Evolutionary conservation across 2,888 invertebrate species (phyloP).

Genomic region (Drosophila demipolita): DNA sequence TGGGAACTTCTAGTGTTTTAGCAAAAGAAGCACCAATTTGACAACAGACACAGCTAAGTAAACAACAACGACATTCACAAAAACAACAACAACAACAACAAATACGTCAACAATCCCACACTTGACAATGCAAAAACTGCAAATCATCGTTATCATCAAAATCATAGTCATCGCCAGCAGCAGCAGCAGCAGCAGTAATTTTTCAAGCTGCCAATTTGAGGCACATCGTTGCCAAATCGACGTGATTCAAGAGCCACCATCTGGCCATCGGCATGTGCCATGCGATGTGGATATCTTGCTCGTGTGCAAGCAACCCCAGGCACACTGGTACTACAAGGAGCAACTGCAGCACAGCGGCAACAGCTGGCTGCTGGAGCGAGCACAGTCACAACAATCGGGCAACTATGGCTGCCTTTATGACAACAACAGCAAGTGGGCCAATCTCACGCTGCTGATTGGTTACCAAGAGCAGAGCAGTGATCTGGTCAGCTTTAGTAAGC

Average conservation of each 20-base stretch:
- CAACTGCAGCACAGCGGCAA: constrained; percentile 35
- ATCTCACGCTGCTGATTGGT: constrained; percentile 77
- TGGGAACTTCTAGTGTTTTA: constrained; percentile 23
- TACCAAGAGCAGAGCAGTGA: constrained; percentile 41
- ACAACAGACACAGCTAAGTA: constrained; percentile 42
- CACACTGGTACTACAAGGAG: constrained; percentile 70
- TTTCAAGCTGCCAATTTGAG: constrained; percentile 50
- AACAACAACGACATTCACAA: constrained; percentile 17
- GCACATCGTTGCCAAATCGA: constrained; percentile 60
- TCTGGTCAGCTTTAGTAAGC: constrained; percentile 56
- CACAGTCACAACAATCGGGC: constrained; percentile 68
- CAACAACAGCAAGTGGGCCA: constrained; percentile 69
- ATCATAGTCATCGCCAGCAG: constrained; percentile 27
- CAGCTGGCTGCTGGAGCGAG: constrained; percentile 48
- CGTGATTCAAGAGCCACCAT: constrained; percentile 34
- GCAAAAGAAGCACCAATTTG: constrained; percentile 28
- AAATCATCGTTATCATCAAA: constrained; percentile 59
- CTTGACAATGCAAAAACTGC: constrained; percentile 72
- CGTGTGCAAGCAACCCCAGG: constrained; percentile 39
- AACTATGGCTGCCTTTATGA: constrained; percentile 75
- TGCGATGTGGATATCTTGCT: constrained; percentile 63
- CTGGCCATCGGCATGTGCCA: constrained; percentile 44
- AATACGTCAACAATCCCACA: constrained; percentile 29
- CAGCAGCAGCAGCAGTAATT: constrained; percentile 12
- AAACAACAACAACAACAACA: constrained; percentile 22